phyloP scores from a whole-genome alignment of 2,113 vertebrate genomes.

The Machaerirhynchus nigripectus region DNA sequence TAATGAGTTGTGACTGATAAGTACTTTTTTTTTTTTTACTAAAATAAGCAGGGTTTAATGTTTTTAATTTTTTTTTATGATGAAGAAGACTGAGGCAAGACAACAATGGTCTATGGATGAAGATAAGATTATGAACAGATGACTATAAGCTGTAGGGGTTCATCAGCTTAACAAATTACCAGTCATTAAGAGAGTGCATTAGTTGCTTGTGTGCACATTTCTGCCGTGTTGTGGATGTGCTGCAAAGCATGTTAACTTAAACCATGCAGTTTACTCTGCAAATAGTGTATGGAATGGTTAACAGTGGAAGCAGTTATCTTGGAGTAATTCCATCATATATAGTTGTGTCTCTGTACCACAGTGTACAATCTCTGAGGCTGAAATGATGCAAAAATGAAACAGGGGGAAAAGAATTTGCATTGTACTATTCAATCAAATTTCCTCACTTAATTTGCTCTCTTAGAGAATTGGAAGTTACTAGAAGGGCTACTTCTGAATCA shows the following conservation, averaged over 20 bases:
- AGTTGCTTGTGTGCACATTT: not conserved
- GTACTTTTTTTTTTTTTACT: not conserved
- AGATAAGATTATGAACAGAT: slow-evolving; percentile 13
- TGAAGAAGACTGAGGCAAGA: not conserved
- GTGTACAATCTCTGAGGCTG: not conserved
- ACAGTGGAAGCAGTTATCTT: not conserved
- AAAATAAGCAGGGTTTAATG: not conserved
- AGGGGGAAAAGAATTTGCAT: not conserved
- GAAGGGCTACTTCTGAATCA: not conserved
- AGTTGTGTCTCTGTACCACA: not conserved
- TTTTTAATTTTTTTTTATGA: not conserved
- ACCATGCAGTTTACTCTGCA: not conserved
- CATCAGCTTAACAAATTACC: slow-evolving; percentile 36
- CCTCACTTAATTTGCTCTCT: not conserved
- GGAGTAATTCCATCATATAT: not conserved
- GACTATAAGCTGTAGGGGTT: not conserved
- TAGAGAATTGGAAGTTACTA: not conserved
- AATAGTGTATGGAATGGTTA: not conserved
- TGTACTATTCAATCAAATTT: not conserved
- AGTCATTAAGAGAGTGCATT: slow-evolving; percentile 13
- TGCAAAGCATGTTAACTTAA: not conserved
- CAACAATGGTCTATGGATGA: not conserved
- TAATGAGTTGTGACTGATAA: not conserved
- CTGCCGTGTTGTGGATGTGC: not conserved
- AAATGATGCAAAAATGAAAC: not conserved